These are phyloP conservation scores for Sweltsa coloradensis DNA, from an alignment of 1,140 invertebrate species.

Conservation along the genomic window DNA sequence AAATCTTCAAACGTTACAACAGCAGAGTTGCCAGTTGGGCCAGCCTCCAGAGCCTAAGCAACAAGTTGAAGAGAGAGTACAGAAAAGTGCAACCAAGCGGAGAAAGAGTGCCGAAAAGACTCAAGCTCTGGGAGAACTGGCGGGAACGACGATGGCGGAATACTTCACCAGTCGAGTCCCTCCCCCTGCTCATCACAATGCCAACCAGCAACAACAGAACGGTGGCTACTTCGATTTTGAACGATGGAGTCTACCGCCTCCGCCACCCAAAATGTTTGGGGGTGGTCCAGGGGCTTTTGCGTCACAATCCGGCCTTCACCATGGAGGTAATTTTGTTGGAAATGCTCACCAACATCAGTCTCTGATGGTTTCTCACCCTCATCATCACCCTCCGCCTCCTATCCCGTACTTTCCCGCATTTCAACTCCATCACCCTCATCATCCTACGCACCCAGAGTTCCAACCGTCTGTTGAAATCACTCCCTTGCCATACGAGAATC, in stretches of 20 bases:
- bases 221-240: slow-evolving; percentile 59
- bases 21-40: slow-evolving; percentile 43
- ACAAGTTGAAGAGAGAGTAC: slow-evolving; percentile 1
- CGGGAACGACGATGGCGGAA: slow-evolving; percentile 37
- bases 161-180: slow-evolving; percentile 47
- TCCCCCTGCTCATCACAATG: slow-evolving; percentile 54
- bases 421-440: slow-evolving; percentile 36
- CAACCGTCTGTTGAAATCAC: slow-evolving; percentile 51
- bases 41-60: slow-evolving; percentile 20
- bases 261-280: slow-evolving; percentile 50
- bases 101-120: slow-evolving; percentile 21
- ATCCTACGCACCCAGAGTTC: slow-evolving; percentile 45
- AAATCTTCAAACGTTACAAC: slow-evolving; percentile 48
- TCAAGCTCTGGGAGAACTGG: slow-evolving; percentile 32
- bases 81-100: slow-evolving; percentile 10
- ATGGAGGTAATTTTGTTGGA: slow-evolving; percentile 36
- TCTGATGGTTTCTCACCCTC: slow-evolving; percentile 43
- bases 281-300: slow-evolving; percentile 34
- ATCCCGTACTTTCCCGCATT: slow-evolving; percentile 56
- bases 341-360: slow-evolving; percentile 45
- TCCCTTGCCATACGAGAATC: slow-evolving; percentile 23
- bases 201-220: slow-evolving; percentile 47
- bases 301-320: slow-evolving; percentile 40
- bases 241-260: slow-evolving; percentile 52
- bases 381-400: slow-evolving; percentile 39